Base-by-base conservation (phyloP, 2,797 vertebrate species). In the Manis crassicaudata region DNA sequence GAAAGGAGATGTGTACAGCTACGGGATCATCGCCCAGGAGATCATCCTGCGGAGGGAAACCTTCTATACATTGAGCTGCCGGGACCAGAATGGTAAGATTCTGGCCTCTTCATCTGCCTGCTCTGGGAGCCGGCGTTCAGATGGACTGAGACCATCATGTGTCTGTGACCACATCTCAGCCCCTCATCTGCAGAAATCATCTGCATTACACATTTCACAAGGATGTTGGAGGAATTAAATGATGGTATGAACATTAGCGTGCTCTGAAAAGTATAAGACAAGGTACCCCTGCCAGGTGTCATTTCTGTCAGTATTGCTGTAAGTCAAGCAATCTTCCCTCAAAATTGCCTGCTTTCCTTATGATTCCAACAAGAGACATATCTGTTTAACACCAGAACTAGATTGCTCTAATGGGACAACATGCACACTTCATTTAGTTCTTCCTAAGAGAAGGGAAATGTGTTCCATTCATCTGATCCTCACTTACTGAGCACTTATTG, bases 1-100 rank as follows among this genome's bases (percentile, higher is more conserved):
- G 97, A 99, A 99, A 97, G 99, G 99, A 1, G 99, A 99, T 0
- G 99, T 99, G 25, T 99, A 99, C 97, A 99, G 99, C 98, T 99
- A 99, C 0, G 99, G 99, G 56, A 99, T 99, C 98, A 99, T 99
- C 17, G 99, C 99, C 14, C 99, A 99, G 90, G 99, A 99, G 98
- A 99, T 99, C 75, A 97, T 99, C 18, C 96, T 99, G 86, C 99
- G 99, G 43, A 98, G 94, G 88, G 96, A 98, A 23, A 99, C 99
- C 0, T 99, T 99, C 98, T 99, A 99, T 83, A 99, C 98, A 0
- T 6, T 97, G 75, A 91, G 60, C 89, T 99, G 99, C 96, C 89
- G 96, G 7, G 97, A 99, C 90, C 97, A 35, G 14, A 96, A 98
- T 98, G 99, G 99, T 99, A 98, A 94, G 92, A 32, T 58, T n/a